Evolutionary conservation across 92 coral and sea anemone species (phyloP).

Genomic region (Chrysogorgia sp.): DNA sequence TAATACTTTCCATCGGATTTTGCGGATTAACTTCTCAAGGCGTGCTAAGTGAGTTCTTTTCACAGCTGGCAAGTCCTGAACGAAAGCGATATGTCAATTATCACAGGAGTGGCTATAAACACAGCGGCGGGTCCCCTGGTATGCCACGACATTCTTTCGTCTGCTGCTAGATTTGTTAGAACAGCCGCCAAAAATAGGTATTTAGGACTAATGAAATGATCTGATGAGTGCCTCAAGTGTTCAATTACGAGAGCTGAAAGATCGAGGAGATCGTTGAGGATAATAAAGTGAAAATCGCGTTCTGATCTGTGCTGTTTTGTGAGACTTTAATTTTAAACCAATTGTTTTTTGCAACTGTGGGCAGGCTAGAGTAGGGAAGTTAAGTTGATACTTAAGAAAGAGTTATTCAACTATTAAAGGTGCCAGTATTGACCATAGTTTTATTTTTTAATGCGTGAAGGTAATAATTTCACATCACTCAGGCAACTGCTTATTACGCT

Average conservation of each 20-base stretch:
- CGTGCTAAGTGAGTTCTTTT: constrained; percentile 22
- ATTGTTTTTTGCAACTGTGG: too few species aligned
- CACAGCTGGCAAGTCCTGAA: constrained; percentile 43
- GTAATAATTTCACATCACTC: too few species aligned
- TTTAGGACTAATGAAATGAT: constrained; percentile 45
- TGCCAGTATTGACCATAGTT: background rate
- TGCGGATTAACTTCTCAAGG: background rate
- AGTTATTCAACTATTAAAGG: too few species aligned
- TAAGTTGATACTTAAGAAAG: too few species aligned
- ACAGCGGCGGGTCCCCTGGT: constrained; percentile 44
- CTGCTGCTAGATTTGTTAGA: constrained; percentile 14
- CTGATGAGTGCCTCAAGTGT: constrained; percentile 50
- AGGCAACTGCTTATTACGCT: too few species aligned
- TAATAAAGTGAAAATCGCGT: background rate
- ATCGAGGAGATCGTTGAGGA: constrained; percentile 25
- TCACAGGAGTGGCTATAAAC: constrained; percentile 39
- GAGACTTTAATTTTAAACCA: background rate
- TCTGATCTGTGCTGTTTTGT: background rate
- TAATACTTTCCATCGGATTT: background rate
- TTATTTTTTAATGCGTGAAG: background rate
- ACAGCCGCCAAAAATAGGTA: constrained; percentile 40
- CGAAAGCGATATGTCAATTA: constrained; percentile 40
- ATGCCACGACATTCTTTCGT: constrained; percentile 44
- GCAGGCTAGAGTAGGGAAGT: too few species aligned
- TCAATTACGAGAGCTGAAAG: constrained; percentile 45